A percentile compares a stretch with the other conserved stretches of the same genome.
Evolutionary conservation across 2,888 invertebrate genomes (phyloP).

Genomic region (Mythimna loreyi): DNA sequence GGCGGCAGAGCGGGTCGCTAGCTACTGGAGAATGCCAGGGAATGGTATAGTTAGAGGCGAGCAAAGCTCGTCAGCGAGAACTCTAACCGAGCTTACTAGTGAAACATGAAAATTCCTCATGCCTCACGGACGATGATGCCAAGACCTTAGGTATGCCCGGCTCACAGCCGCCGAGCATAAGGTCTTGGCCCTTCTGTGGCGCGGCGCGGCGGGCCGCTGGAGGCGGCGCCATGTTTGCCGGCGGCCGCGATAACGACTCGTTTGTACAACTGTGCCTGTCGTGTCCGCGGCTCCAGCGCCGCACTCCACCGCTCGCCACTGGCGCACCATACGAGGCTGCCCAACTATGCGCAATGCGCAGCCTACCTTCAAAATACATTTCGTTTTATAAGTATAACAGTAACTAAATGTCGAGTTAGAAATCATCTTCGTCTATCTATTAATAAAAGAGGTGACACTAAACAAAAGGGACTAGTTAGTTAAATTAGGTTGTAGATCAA

Average conservation of each 20-base stretch:
- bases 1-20: too few species aligned
- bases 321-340: neutral
- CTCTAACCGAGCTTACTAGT: neutral
- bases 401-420: too few species aligned
- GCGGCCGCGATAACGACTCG: conserved; percentile 24
- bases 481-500: too few species aligned
- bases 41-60: neutral
- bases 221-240: conserved; percentile 45
- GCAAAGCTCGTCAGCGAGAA: neutral
- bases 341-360: neutral
- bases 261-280: conserved; percentile 8
- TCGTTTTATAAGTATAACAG: too few species aligned
- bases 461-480: too few species aligned
- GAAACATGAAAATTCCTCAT: too few species aligned
- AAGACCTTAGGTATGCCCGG: neutral
- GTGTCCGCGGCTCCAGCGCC: neutral
- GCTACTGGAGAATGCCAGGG: neutral
- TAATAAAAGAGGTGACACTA: too few species aligned
- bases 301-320: neutral
- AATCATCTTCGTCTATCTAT: too few species aligned
- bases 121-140: too few species aligned
- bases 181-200: conserved; percentile 27
- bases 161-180: too few species aligned
- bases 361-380: neutral
- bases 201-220: neutral